phyloP scores from a whole-genome alignment of 1,140 invertebrate species.

The Atta colombica region DNA sequence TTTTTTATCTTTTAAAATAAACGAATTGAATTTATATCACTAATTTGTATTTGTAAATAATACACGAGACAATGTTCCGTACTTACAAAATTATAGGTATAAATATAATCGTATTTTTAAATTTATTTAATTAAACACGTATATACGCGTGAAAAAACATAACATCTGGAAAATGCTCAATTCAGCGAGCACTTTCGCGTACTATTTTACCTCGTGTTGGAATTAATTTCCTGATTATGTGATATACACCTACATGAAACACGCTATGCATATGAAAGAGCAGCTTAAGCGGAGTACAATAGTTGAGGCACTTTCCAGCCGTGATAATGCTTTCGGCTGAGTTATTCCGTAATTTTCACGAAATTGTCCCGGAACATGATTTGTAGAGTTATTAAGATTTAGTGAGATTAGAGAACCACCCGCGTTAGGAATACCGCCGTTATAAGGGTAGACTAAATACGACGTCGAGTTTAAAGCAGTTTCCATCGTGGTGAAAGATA shows the following conservation, averaged over 20 bases:
- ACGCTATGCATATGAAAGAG: slow-evolving; percentile 73
- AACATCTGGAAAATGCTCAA: slow-evolving; percentile 29
- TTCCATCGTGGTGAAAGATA: slow-evolving; percentile 5
- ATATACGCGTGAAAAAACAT: background rate
- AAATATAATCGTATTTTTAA: background rate
- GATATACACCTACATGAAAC: slow-evolving; percentile 68
- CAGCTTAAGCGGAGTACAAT: slow-evolving; percentile 75
- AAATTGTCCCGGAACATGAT: slow-evolving; percentile 74
- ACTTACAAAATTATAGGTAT: background rate
- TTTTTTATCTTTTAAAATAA: too few species aligned
- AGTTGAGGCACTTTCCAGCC: slow-evolving; percentile 70
- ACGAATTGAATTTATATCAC: too few species aligned
- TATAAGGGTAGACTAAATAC: slow-evolving; percentile 56
- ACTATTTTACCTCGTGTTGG: slow-evolving; percentile 52
- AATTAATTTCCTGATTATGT: slow-evolving; percentile 76
- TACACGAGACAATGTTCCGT: background rate
- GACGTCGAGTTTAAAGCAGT: slow-evolving; percentile 43
- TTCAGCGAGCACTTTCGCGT: slow-evolving; percentile 13
- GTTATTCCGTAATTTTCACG: slow-evolving; percentile 76
- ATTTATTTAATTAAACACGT: slow-evolving; percentile 33
- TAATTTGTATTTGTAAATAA: background rate
- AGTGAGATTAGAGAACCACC: slow-evolving; percentile 66
- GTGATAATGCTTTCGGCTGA: slow-evolving; percentile 72
- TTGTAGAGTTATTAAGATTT: slow-evolving; percentile 76
- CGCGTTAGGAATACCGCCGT: slow-evolving; percentile 39